Evolutionary conservation across 2,113 vertebrate genomes (phyloP).

Genomic region (Seriola quinqueradiata): DNA sequence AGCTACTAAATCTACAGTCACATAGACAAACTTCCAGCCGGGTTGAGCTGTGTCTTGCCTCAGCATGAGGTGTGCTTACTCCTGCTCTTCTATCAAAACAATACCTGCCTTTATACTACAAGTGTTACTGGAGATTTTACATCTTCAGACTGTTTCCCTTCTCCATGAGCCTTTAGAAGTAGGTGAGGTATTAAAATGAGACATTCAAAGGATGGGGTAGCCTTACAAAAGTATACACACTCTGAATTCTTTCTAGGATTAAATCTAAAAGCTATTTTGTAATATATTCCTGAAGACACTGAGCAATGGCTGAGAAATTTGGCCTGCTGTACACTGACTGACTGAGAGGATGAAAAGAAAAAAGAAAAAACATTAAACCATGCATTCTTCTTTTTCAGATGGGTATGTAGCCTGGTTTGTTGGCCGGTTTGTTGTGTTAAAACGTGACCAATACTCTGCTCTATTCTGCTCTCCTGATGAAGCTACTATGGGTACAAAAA

Average conservation of each 20-base stretch:
- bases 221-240: neutral
- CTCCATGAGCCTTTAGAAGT: too few relatives aligned
- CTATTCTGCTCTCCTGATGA: neutral
- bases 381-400: neutral
- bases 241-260: neutral
- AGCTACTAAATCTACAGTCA: slow-evolving; percentile 23
- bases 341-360: neutral
- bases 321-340: neutral
- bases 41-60: slow-evolving; percentile 69
- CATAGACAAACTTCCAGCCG: slow-evolving; percentile 1
- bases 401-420: neutral
- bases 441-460: neutral
- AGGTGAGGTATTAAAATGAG: neutral
- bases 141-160: too few relatives aligned
- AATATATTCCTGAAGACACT: neutral
- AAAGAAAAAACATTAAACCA: neutral
- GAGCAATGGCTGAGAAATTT: neutral
- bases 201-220: neutral
- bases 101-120: neutral
- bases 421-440: neutral
- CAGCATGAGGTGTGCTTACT: slow-evolving; percentile 40
- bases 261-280: neutral
- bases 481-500: neutral
- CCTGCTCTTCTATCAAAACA: slow-evolving; percentile 45
- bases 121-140: too few relatives aligned